These are phyloP conservation scores for Triops longicaudatus DNA, from an alignment of 1,140 invertebrate species.

Conservation along the genomic window DNA sequence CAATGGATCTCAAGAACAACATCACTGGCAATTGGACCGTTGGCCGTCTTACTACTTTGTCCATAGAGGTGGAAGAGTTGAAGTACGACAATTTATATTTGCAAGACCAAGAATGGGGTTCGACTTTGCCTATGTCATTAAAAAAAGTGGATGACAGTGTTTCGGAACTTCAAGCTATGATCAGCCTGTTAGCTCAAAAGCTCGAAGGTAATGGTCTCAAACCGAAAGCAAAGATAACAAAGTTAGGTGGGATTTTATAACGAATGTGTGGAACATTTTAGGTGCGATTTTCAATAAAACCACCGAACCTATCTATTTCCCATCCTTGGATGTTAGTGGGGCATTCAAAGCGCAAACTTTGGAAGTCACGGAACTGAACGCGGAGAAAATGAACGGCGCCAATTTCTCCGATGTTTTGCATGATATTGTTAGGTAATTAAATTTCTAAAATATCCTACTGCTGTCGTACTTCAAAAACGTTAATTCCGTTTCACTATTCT, in stretches of 20 bases:
- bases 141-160: background rate
- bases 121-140: background rate
- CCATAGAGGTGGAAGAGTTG: background rate
- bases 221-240: too few species aligned
- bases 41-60: background rate
- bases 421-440: background rate
- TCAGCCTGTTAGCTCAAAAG: background rate
- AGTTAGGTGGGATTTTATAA: too few species aligned
- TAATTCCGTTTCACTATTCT: background rate
- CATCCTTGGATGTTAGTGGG: background rate
- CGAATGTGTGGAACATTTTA: background rate
- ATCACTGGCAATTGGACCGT: background rate
- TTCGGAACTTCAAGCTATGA: background rate
- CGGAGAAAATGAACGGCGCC: background rate
- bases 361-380: background rate
- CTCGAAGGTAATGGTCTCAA: background rate
- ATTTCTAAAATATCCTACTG: background rate
- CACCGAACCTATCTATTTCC: background rate
- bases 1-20: background rate
- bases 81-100: background rate
- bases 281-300: background rate
- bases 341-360: background rate
- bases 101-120: background rate
- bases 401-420: background rate
- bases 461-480: background rate